A percentile compares a stretch with the other conserved stretches of the same genome.
Evolutionary conservation across 2,797 vertebrate species (phyloP).

Genomic region (Cottoperca gobio): DNA sequence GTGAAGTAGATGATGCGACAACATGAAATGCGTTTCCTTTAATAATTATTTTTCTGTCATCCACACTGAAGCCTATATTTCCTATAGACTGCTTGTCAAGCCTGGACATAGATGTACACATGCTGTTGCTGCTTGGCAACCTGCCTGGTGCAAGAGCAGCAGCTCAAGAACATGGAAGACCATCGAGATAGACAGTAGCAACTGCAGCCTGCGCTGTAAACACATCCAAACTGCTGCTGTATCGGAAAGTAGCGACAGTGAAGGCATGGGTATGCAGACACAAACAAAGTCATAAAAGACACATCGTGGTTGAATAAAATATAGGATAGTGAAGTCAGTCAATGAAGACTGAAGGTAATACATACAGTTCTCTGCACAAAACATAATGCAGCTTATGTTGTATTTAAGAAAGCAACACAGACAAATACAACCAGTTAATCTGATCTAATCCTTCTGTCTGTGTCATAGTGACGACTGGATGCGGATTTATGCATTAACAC

Average conservation of each 20-base stretch:
- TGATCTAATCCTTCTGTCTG: neutral
- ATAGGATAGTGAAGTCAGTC: neutral
- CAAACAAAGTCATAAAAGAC: neutral
- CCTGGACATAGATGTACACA: conserved; percentile 44
- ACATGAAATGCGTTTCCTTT: neutral
- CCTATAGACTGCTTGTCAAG: conserved; percentile 10
- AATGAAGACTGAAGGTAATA: neutral
- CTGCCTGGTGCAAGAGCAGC: conserved; percentile 57
- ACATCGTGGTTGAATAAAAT: neutral
- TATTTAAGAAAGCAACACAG: conserved; percentile 15
- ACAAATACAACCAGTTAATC: conserved; percentile 10
- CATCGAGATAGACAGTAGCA: conserved; percentile 47
- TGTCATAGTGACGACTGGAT: neutral
- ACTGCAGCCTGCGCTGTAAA: conserved; percentile 43
- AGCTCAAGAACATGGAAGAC: conserved; percentile 41
- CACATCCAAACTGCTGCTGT: conserved; percentile 38
- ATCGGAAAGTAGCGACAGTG: conserved; percentile 6
- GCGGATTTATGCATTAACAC: conserved; percentile 2
- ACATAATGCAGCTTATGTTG: neutral
- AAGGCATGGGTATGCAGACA: conserved; percentile 8
- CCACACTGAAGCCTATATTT: neutral
- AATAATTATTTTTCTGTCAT: neutral
- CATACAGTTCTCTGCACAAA: neutral
- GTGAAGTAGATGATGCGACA: neutral
- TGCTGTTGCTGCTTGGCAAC: conserved; percentile 61